phyloP scores from a whole-genome alignment of 2,797 vertebrate species.

The Pithecia hirsuta region DNA sequence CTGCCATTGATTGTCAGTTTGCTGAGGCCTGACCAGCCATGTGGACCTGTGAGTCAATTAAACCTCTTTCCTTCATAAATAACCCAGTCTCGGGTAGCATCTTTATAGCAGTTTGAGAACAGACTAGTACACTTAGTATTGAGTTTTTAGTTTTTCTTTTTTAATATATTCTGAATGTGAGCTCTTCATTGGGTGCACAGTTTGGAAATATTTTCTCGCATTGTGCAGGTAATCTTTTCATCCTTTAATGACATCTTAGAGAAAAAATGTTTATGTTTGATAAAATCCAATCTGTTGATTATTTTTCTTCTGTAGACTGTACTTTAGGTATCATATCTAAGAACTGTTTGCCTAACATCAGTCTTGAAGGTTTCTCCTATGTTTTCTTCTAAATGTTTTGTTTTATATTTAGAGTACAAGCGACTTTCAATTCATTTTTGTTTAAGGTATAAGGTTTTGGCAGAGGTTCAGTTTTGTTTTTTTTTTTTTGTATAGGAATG shows the following conservation, averaged over 20 bases:
- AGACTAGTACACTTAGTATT: neutral
- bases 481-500: neutral
- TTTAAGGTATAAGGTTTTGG: neutral
- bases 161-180: neutral
- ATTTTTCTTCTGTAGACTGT: neutral
- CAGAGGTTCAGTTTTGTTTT: neutral
- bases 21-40: too few species aligned
- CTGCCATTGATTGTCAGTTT: too few species aligned
- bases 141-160: neutral
- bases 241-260: neutral
- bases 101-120: too few species aligned
- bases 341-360: neutral
- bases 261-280: neutral
- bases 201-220: neutral
- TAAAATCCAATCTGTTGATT: neutral
- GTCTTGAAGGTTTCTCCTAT: neutral
- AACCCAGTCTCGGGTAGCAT: too few species aligned
- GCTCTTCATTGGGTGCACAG: neutral
- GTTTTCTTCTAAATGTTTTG: neutral
- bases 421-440: neutral
- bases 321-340: neutral
- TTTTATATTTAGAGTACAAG: neutral
- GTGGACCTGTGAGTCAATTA: too few species aligned
- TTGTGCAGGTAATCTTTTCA: neutral
- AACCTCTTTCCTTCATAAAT: too few species aligned